A percentile compares a stretch with the other conserved stretches of the same genome.
Conservation (phyloP, 2,113 vertebrate species). For the Okapia johnstoni region DNA sequence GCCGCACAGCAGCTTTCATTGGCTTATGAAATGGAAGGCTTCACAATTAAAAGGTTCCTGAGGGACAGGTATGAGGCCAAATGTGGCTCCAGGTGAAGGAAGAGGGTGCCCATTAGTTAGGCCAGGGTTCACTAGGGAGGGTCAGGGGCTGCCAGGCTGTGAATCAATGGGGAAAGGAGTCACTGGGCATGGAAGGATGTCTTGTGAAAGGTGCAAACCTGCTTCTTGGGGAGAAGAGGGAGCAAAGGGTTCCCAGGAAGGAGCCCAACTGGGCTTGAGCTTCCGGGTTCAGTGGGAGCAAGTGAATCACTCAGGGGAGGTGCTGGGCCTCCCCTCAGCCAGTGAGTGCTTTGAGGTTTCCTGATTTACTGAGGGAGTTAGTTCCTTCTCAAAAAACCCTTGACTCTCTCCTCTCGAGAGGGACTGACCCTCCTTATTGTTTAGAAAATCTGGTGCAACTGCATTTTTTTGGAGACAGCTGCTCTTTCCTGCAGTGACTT, state of each 20-base stretch:
- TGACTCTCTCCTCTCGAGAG: not conserved
- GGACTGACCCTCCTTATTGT: not conserved
- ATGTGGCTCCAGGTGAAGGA: not conserved
- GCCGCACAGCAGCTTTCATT: accelerated
- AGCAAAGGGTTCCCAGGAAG: not conserved
- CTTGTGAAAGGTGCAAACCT: not conserved
- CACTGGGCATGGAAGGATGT: not conserved
- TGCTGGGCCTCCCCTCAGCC: not conserved
- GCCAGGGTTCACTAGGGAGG: not conserved
- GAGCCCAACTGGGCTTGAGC: not conserved
- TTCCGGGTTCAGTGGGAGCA: not conserved
- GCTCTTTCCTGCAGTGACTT: not conserved
- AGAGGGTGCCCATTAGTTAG: not conserved
- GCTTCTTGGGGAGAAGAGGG: not conserved
- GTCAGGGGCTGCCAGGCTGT: not conserved
- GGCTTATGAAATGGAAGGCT: not conserved
- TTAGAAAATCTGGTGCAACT: not conserved
- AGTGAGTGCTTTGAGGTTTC: not conserved
- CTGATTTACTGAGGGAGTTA: not conserved
- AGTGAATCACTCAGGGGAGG: not conserved
- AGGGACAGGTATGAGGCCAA: not conserved
- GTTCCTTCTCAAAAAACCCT: not conserved
- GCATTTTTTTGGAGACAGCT: constrained; percentile 22
- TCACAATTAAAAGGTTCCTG: not conserved
- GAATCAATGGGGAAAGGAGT: not conserved